Evolutionary conservation across 92 coral and sea anemone species (phyloP).

Genomic region (Palythoa grandiflora): DNA sequence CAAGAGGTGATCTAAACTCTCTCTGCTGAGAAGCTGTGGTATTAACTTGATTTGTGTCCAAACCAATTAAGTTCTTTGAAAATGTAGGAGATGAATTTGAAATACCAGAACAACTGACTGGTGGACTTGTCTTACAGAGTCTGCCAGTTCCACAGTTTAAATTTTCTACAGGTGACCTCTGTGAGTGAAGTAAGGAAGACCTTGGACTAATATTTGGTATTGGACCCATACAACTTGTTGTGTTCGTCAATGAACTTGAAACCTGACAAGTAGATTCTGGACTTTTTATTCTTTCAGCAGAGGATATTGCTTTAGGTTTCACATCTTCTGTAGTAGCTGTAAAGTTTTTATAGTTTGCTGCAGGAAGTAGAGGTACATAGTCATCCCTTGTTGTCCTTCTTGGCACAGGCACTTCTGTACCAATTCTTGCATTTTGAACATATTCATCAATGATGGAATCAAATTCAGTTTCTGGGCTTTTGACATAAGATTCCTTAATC

Average conservation of each 20-base stretch:
- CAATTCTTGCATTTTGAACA: slow-evolving; percentile 36
- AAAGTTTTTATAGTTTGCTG: neutral
- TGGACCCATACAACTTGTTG: neutral
- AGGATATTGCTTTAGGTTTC: neutral
- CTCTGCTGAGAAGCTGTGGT: neutral
- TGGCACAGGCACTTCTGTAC: neutral
- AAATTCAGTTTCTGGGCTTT: slow-evolving; percentile 10
- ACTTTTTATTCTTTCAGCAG: neutral
- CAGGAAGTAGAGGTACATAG: neutral
- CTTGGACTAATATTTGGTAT: neutral
- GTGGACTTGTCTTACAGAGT: slow-evolving; percentile 6
- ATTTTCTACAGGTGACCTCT: neutral
- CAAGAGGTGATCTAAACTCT: neutral
- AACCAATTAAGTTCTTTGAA: neutral
- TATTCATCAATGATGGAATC: slow-evolving; percentile 29
- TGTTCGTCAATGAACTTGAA: neutral
- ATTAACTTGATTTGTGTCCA: neutral
- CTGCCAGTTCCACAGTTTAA: neutral
- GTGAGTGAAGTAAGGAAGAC: neutral
- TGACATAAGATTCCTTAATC: slow-evolving; percentile 33
- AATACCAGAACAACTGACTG: neutral
- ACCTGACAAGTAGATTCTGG: slow-evolving; percentile 11
- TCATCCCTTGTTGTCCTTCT: neutral
- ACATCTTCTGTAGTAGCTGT: neutral
- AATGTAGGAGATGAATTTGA: neutral